Evolutionary conservation across 2,888 invertebrate species (phyloP), one percentile per base, ranked within the genome.

Genomic region (Chrysodeixis includens): DNA sequence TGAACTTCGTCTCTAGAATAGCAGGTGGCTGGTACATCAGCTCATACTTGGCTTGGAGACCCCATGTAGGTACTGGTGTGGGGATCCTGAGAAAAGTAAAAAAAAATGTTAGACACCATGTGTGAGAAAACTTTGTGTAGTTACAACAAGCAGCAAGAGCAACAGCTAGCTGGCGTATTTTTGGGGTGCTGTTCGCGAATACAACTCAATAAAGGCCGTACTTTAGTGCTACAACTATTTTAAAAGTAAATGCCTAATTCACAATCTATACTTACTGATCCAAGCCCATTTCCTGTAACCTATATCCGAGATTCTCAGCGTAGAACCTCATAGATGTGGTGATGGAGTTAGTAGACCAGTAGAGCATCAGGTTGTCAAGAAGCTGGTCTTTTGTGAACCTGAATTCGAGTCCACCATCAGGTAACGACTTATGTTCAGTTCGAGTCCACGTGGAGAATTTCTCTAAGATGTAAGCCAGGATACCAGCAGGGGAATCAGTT

Each of bases 391-490:
- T 90, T 0, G 96, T 95, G 85, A 95, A 97, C 75, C 96, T 96
- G 65, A 95, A 92, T 4, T 91, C 90, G 0, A 98, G 90, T 6
- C 97, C 97, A 12, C 98, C 98, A 78, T 98, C 97, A 0, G 92
- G 26, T 90, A 95, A 95, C 0, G 90, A 85, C 0, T 86, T 85
- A 85, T 89, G 75, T 0, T 86, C 87, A 3, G 18, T 55, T 0
- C 96, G 95, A 0, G 97, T 98, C 97, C 98, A 97, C 0, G 96
- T 96, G 9, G 97, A 96, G 91, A 98, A 98, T 89, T 98, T 98
- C 88, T 98, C 98, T 58, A 98, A 86, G 64, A 98, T 97, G 80
- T 98, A 98, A 0, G 97, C 97, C 0, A 98, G 97, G 46, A 98
- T 92, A 18, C 98, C 98, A 1, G 96, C 94, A 0, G 98, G 98